phyloP scores from a whole-genome alignment of 1,140 invertebrate species.

The Papilio xuthus region DNA sequence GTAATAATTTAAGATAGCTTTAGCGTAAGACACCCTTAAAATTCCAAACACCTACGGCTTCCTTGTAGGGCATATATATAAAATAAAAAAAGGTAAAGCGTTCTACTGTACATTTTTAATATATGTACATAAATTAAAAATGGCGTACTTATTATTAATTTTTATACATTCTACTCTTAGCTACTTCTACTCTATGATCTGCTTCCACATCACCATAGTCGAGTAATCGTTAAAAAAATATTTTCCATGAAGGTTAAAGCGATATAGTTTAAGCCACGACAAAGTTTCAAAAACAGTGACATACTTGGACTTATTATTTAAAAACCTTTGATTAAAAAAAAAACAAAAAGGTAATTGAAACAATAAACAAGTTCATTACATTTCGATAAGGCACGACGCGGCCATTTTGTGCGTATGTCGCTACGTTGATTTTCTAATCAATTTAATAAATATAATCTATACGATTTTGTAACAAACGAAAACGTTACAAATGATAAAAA shows the following conservation, averaged over 20 bases:
- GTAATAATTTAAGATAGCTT: not conserved
- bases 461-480: conserved; percentile 11
- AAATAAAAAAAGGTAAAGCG: not conserved
- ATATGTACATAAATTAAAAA: no score
- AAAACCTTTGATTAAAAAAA: not conserved
- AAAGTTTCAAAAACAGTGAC: not conserved
- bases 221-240: not conserved
- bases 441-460: conserved; percentile 29
- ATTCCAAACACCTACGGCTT: not conserved
- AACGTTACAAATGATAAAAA: conserved; percentile 27
- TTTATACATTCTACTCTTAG: no score
- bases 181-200: not conserved
- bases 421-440: conserved; percentile 4
- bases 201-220: not conserved
- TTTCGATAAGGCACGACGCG: conserved; percentile 28
- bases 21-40: not conserved
- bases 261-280: not conserved
- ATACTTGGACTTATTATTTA: conserved; percentile 8
- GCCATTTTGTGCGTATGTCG: conserved; percentile 23
- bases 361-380: conserved; percentile 22
- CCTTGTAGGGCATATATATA: not conserved
- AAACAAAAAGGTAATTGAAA: not conserved
- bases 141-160: no score
- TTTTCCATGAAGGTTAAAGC: not conserved
- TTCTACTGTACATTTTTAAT: no score